phyloP scores from a whole-genome alignment of 2,113 vertebrate genomes.

The human (Homo sapiens) region DNA sequence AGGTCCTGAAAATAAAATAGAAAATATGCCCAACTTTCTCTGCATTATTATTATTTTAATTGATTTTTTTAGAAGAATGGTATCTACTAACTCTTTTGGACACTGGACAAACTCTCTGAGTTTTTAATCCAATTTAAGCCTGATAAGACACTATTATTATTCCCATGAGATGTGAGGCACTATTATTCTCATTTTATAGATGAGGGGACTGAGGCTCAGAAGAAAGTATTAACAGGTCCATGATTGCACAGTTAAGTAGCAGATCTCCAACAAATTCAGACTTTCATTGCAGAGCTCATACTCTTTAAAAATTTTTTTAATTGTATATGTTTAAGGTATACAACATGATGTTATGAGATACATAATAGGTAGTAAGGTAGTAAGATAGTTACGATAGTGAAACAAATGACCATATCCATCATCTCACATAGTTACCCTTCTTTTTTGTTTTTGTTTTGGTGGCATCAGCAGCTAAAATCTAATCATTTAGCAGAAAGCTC shows the following conservation, averaged over 20 bases:
- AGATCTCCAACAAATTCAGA: not conserved
- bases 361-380: not conserved
- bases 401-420: not conserved
- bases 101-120: not conserved
- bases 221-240: not conserved
- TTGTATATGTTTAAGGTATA: not conserved
- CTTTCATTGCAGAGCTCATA: not conserved
- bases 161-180: not conserved
- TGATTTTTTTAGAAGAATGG: not conserved
- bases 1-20: not conserved
- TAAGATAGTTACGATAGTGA: not conserved
- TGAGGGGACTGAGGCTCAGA: not conserved
- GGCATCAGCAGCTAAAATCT: not conserved
- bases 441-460: not conserved
- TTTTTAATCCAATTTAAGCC: not conserved
- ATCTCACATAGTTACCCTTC: not conserved
- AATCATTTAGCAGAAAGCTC: not conserved
- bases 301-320: not conserved
- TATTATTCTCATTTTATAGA: not conserved
- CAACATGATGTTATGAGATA: not conserved
- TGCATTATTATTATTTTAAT: not conserved
- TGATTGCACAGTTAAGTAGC: not conserved
- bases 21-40: not conserved
- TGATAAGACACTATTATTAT: not conserved
- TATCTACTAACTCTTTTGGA: not conserved